Evolutionary conservation across 2,888 invertebrate genomes (phyloP).

Genomic region (Platypus cylindrus): DNA sequence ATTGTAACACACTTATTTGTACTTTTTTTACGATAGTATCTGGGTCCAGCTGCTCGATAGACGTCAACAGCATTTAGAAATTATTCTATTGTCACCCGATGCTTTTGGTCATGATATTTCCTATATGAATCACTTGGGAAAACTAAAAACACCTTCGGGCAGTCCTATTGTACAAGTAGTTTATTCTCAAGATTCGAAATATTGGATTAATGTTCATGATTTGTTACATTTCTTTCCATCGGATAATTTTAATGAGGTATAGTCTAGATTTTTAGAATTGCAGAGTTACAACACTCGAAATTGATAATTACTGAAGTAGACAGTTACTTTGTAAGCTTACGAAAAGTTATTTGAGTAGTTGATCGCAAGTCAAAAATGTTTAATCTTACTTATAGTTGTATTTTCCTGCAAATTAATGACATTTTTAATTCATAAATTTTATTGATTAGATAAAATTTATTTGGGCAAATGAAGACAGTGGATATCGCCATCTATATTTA

Average conservation of each 20-base stretch:
- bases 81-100: conserved; percentile 68
- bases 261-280: no score
- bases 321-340: no score
- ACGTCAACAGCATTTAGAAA: conserved; percentile 70
- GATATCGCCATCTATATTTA: conserved; percentile 77
- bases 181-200: conserved; percentile 47
- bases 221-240: conserved; percentile 70
- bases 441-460: conserved; percentile 49
- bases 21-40: conserved; percentile 44
- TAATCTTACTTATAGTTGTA: no score
- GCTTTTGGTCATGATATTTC: conserved; percentile 56
- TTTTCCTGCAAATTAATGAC: no score
- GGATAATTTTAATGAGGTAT: conserved; percentile 19
- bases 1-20: neutral
- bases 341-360: no score
- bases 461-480: conserved; percentile 88
- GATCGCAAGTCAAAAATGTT: no score
- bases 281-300: no score
- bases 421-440: conserved; percentile 19
- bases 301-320: no score
- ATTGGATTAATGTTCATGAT: conserved; percentile 95
- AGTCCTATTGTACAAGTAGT: conserved; percentile 44
- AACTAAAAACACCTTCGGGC: conserved; percentile 13
- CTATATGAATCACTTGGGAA: conserved; percentile 29
- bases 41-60: conserved; percentile 88